Base-by-base conservation (phyloP, 1,140 invertebrate genomes). In the Listronotus oregonensis region DNA sequence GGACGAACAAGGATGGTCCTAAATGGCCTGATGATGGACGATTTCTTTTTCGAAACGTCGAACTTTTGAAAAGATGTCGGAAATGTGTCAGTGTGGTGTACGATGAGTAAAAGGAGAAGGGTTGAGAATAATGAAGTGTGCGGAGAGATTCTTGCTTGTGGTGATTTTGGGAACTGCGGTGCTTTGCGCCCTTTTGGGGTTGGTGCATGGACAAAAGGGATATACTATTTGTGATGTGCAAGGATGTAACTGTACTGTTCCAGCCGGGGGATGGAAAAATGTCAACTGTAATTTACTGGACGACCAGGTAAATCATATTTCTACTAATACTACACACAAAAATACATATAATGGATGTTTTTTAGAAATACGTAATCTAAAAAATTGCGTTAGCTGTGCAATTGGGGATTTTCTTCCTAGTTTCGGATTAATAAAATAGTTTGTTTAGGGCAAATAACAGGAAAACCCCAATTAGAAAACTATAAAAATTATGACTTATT, bases 281-380 rank as follows among this genome's bases (percentile, higher is more conserved):
- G 81, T 88, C 71, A 88, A 86, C 78, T 89, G 87, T 74, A 82
- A 84, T 66, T 83, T 87, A 69, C 77, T 81, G 46, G 73, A 78
- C 40, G 73, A 83, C 72, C 83, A 88, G 85, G 87, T 86, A 82
- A 75, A 72, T 3, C 4, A 12, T 49, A 4, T 15, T 49, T 49
- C 15, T 75, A 27, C 21, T 1, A 27, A 27, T 27, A 27, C 21
- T n/a, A n/a, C n/a, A n/a, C n/a, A n/a, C n/a, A n/a, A n/a, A n/a
- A n/a, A n/a, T n/a, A n/a, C n/a, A n/a, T n/a, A n/a, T n/a, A n/a
- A n/a, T n/a, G n/a, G n/a, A n/a, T n/a, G n/a, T n/a, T n/a, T n/a
- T n/a, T n/a, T n/a, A n/a, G n/a, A n/a, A n/a, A n/a, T n/a, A n/a
- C n/a, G n/a, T n/a, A n/a, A n/a, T n/a, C n/a, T n/a, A n/a, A n/a